A percentile compares a stretch with the other conserved stretches of the same genome.
phyloP scores from a whole-genome alignment of 2,888 invertebrate genomes.

The Timema podura region DNA sequence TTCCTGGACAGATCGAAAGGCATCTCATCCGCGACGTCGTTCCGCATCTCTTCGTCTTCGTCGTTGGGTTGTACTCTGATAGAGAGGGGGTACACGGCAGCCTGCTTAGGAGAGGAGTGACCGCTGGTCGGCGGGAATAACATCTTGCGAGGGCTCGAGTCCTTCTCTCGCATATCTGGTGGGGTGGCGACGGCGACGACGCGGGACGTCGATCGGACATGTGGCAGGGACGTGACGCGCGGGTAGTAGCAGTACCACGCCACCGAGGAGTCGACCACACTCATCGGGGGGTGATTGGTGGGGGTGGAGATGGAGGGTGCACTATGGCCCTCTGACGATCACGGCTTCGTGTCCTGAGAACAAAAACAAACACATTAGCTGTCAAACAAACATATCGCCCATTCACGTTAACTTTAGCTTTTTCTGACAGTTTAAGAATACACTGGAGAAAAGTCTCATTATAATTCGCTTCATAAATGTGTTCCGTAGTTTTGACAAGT shows the following conservation, averaged over 20 bases:
- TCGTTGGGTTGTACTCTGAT: slow-evolving; percentile 50
- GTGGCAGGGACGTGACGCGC: slow-evolving; percentile 47
- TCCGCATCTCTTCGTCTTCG: slow-evolving; percentile 36
- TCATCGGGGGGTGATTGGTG: slow-evolving; percentile 51
- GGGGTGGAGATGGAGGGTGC: background rate
- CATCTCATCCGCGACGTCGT: slow-evolving; percentile 47
- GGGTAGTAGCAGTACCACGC: slow-evolving; percentile 49
- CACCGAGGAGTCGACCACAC: slow-evolving; percentile 66
- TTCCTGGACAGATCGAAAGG: slow-evolving; percentile 64
- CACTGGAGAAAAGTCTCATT: too few species aligned
- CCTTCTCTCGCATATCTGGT: slow-evolving; percentile 83
- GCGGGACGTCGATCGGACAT: slow-evolving; percentile 41
- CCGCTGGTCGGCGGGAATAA: slow-evolving; percentile 52
- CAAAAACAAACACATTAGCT: background rate
- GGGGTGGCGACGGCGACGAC: slow-evolving; percentile 27
- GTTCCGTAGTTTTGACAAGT: too few species aligned
- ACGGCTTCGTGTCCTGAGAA: slow-evolving; percentile 15
- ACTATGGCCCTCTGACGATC: slow-evolving; percentile 8
- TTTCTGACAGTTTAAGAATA: too few species aligned
- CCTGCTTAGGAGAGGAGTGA: slow-evolving; percentile 67
- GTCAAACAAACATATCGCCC: too few species aligned
- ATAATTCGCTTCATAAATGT: too few species aligned
- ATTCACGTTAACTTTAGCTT: too few species aligned
- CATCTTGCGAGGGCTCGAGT: slow-evolving; percentile 88
- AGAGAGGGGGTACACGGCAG: slow-evolving; percentile 65